phyloP scores from a whole-genome alignment of 2,113 vertebrate species.

The Tringa solitaria region DNA sequence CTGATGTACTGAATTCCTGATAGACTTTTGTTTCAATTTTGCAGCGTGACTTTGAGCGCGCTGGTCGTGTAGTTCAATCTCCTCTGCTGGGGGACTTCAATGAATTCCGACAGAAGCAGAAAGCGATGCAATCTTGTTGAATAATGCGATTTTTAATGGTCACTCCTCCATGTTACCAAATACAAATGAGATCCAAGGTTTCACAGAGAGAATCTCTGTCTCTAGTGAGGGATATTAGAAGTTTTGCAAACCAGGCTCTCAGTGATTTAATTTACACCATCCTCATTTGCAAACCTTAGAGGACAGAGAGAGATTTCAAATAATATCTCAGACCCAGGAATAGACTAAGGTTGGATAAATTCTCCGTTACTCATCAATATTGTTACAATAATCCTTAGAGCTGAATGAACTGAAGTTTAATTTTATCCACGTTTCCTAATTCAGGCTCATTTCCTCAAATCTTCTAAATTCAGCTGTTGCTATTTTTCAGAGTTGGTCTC shows the following conservation, averaged over 20 bases:
- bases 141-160: background rate
- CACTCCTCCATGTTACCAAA: background rate
- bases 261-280: background rate
- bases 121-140: background rate
- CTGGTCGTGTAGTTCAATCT: background rate
- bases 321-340: background rate
- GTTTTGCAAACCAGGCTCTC: background rate
- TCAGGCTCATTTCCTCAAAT: background rate
- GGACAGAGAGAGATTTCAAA: background rate
- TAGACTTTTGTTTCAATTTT: conserved; percentile 38
- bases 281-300: background rate
- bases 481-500: background rate
- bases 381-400: background rate
- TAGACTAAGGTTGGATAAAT: background rate
- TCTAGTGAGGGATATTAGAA: background rate
- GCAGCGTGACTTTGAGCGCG: background rate
- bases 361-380: background rate
- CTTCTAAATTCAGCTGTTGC: background rate
- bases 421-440: background rate
- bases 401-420: background rate
- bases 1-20: conserved; percentile 14
- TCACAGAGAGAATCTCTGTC: background rate
- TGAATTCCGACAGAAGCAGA: conserved; percentile 5
- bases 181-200: background rate
- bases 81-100: background rate